Evolutionary conservation across 2,888 invertebrate species (phyloP).

Genomic region (Patella caerulea): DNA sequence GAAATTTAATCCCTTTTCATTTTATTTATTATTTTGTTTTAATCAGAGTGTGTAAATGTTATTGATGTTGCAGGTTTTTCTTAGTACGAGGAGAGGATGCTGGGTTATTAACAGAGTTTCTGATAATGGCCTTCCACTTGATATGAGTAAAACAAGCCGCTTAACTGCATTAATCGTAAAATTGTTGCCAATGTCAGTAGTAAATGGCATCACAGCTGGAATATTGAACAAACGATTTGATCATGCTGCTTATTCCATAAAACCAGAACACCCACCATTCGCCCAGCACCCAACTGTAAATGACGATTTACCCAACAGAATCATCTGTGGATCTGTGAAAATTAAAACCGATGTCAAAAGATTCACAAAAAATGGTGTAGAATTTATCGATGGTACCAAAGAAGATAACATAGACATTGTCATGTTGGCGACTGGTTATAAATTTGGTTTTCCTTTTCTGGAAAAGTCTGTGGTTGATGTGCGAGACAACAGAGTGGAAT

Average conservation of each 20-base stretch:
- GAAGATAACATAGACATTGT: constrained; percentile 67
- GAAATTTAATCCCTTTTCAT: no score
- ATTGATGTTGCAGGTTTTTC: constrained; percentile 62
- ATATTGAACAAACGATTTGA: constrained; percentile 64
- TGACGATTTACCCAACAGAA: constrained; percentile 70
- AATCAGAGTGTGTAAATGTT: no score
- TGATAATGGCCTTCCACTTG: constrained; percentile 58
- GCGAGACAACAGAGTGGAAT: constrained; percentile 59
- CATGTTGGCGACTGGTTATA: constrained; percentile 70
- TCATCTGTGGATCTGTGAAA: constrained; percentile 67
- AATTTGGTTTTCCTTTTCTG: constrained; percentile 72
- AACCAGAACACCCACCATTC: constrained; percentile 63
- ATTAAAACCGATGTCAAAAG: constrained; percentile 62
- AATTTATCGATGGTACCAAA: constrained; percentile 63
- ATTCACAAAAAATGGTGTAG: constrained; percentile 59
- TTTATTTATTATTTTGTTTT: no score
- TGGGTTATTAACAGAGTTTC: constrained; percentile 71
- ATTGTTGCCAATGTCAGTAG: constrained; percentile 31
- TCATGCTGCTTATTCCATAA: constrained; percentile 70
- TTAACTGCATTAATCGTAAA: constrained; percentile 19
- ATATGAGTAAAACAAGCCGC: constrained; percentile 46
- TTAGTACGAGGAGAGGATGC: constrained; percentile 72
- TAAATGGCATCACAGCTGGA: constrained; percentile 23
- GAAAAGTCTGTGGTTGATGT: constrained; percentile 59
- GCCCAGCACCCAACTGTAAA: constrained; percentile 68